Conservation (phyloP, 2,888 invertebrate genomes). For the Byasa hedistus region DNA sequence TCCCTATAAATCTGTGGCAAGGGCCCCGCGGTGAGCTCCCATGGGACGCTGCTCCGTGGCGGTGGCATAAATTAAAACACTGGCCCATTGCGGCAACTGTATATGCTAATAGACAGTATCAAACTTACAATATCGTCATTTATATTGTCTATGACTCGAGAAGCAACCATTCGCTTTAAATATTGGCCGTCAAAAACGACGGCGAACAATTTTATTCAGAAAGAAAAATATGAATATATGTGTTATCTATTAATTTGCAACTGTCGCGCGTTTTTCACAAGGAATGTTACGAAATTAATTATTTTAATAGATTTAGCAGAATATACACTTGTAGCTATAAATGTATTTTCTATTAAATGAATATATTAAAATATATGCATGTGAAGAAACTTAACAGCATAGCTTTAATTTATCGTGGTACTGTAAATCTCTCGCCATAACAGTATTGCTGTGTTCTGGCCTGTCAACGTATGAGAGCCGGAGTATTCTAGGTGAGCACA, state of each 20-base stretch:
- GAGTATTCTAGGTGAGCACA: no score
- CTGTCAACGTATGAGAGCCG: no score
- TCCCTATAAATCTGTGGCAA: slow-evolving; percentile 37
- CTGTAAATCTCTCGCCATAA: no score
- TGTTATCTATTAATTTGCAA: slow-evolving; percentile 20
- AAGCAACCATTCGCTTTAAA: slow-evolving; percentile 10
- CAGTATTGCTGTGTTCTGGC: no score
- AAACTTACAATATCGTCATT: slow-evolving; percentile 12
- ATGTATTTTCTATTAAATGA: neutral
- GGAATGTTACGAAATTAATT: slow-evolving; percentile 1
- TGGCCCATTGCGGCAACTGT: slow-evolving; percentile 17
- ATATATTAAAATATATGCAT: neutral
- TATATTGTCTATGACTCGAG: slow-evolving; percentile 25
- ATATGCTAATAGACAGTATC: slow-evolving; percentile 27
- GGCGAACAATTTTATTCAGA: slow-evolving; percentile 7
- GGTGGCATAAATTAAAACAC: slow-evolving; percentile 31
- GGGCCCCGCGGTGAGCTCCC: slow-evolving; percentile 33
- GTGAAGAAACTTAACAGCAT: no score
- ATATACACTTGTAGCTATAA: no score
- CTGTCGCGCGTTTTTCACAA: slow-evolving; percentile 12
- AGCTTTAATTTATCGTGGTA: no score
- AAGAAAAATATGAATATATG: neutral
- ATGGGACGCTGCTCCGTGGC: slow-evolving; percentile 21
- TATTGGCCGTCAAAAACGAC: slow-evolving; percentile 8
- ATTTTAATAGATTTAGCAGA: no score